These are phyloP conservation scores for Sitobion miscanthi DNA, from an alignment of 1,140 invertebrate genomes.

Conservation along the genomic window DNA sequence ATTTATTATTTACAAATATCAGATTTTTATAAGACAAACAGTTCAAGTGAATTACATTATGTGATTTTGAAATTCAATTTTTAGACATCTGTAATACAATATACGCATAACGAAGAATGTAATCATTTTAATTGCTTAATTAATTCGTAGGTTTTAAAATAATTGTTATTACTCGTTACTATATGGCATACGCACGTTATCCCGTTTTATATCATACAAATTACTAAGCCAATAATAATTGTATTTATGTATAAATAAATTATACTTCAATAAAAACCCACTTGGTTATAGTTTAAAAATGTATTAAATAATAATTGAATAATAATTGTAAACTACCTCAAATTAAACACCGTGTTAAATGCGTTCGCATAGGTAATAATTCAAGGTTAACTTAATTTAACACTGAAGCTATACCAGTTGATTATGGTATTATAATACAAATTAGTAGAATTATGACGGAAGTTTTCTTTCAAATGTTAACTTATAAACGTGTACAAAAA, in stretches of 20 bases:
- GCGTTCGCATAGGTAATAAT: neutral
- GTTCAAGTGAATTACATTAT: neutral
- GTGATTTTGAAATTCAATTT: neutral
- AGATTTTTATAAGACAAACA: neutral
- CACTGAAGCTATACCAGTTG: neutral
- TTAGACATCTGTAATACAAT: neutral
- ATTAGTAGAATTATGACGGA: conserved; percentile 12
- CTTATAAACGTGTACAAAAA: neutral
- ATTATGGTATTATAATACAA: neutral
- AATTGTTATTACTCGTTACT: neutral
- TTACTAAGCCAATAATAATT: neutral
- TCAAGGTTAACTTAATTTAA: neutral
- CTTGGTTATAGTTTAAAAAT: neutral
- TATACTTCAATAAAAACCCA: neutral
- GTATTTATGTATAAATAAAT: neutral
- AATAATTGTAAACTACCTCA: neutral
- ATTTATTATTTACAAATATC: neutral
- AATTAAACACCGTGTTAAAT: neutral
- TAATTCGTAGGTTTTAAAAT: neutral
- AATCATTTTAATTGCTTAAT: neutral
- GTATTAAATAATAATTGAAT: neutral
- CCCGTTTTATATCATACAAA: neutral
- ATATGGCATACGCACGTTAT: neutral
- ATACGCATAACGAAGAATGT: neutral
- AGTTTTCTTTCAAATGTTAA: neutral